Base-by-base conservation (phyloP, 2,888 invertebrate genomes). In the Eupelmus urozonus region DNA sequence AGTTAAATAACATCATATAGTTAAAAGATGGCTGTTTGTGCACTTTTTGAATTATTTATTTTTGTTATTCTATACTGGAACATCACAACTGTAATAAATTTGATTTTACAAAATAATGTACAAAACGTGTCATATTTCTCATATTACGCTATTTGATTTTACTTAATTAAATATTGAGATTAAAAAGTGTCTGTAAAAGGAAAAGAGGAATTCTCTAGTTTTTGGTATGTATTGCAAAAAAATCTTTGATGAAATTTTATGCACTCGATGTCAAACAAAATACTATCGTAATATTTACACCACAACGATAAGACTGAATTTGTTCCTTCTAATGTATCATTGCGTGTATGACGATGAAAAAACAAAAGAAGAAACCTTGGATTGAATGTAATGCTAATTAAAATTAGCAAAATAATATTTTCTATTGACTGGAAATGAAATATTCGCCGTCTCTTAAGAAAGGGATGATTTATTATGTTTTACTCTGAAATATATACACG, bases 271-370 rank as follows among this genome's bases (percentile, higher is more conserved):
- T 66, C n/a, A n/a, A 71, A 62, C 4, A 59, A 53, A 57, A 53
- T 60, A 59, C 51, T 62, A 53, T 25, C 55, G 27, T 67, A 62
- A 59, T 60, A 45, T n/a, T 67, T 62, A 72, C 25, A 60, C 20
- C 20, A 77, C 71, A 65, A 76, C 69, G 65, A 76, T 63, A 60
- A 76, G 29, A 71, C 49, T 59, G 34, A 76, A 76, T 71, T 55
- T 77, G 66, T 77, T 72, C 49, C 51, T 66, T 59, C 29, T 27
- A 60, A 67, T 77, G 77, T 77, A 77, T 9, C 29, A 34, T 72
- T 67, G 72, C 72, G 77, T 72, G 53, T 77, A 72, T 66, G 59
- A 57, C 25, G 67, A 55, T 34, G 1, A 62, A 69, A 53, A 74
- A 29, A 63, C 18, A 29, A 20, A 65, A 66, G 25, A 53, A 53